Base-by-base conservation (phyloP, 2,888 invertebrate species). In the Malthinus flaveolus region DNA sequence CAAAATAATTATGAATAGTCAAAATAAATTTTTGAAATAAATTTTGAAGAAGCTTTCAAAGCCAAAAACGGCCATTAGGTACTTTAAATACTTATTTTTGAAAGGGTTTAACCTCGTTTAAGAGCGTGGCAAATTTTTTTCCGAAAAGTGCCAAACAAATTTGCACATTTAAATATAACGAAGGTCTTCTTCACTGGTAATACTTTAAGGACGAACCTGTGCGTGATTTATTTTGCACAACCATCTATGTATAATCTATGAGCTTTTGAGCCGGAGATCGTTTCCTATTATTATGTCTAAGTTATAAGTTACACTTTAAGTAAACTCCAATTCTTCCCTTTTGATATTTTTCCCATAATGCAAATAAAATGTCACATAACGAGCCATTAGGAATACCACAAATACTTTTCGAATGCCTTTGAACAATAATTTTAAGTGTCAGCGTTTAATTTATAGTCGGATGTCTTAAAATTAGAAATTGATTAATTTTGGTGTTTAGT, bases 381-480 rank as follows among this genome's bases (percentile, higher is more conserved):
- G 70, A 67, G 72, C 71, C 69, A 72, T 73, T 70, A 73, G 70
- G 72, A 71, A 76, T 76, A 69, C 74, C 75, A 66, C 56, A 66
- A 69, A 75, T 76, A 68, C 71, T 70, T 71, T 62, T 59, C 67
- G 70, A 74, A 74, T 75, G 71, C 69, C 70, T 73, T 56, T 63
- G 67, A 71, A 73, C 71, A 72, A 75, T 75, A 74, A 73, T 73
- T 73, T 71, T 69, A 58, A 63, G 65, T 60, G 69, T 67, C 71
- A 62, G 58, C 47, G 65, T 58, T 66, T 69, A 71, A 78, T 78
- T 78, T 77, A 78, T 75, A 67, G 67, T 57, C 69, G 54, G 63
- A 63, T 72, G 75, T 73, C 75, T 71, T 73, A 75, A 75, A 78
- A 78, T 78, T 78, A 77, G 76, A 76, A 76, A 77, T 76, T 78